phyloP scores from a whole-genome alignment of 2,113 vertebrate genomes.

The Pelodiscus sinensis region DNA sequence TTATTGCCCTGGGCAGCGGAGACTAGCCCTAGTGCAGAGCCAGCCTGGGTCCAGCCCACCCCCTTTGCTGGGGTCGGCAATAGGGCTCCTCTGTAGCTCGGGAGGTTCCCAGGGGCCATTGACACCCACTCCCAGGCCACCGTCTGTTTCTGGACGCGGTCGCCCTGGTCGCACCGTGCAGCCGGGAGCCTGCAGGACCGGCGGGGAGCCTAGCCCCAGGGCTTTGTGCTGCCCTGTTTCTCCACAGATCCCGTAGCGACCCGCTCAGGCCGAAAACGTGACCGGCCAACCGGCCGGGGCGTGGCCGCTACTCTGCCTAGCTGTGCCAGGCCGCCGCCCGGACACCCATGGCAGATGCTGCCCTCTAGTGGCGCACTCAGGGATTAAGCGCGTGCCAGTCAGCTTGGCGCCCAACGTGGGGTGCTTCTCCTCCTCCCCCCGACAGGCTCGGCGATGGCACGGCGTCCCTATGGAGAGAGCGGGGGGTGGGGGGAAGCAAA shows the following conservation, averaged over 20 bases:
- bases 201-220: too few relatives aligned
- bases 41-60: neutral
- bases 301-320: neutral
- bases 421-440: neutral
- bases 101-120: too few relatives aligned
- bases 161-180: too few relatives aligned
- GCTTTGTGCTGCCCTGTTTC: too few relatives aligned
- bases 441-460: neutral
- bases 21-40: neutral
- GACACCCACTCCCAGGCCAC: too few relatives aligned
- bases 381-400: too few relatives aligned
- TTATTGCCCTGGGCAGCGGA: neutral
- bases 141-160: too few relatives aligned
- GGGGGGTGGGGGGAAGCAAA: neutral
- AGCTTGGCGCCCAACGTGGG: too few relatives aligned
- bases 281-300: neutral
- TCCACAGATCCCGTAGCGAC: neutral
- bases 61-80: neutral
- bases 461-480: neutral
- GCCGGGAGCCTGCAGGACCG: too few relatives aligned
- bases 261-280: neutral
- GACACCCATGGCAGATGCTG: neutral
- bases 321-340: neutral
- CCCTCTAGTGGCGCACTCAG: fast-evolving
- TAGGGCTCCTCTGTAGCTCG: neutral